These are phyloP conservation scores for Leptinotarsa defecta DNA, from an alignment of 1,140 invertebrate genomes.

Conservation along the genomic window DNA sequence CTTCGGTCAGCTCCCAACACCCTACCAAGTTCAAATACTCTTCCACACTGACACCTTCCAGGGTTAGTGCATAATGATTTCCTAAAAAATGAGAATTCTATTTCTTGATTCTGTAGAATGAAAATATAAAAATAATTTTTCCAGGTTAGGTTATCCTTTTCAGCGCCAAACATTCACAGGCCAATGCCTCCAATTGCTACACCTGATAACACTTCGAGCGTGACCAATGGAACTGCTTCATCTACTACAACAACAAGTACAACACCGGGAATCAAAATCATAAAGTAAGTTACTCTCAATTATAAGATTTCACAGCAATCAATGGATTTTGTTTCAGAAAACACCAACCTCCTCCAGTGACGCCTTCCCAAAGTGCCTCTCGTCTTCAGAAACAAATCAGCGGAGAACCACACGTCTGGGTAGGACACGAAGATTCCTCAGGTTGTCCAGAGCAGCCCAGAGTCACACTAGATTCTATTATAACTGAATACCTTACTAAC, in stretches of 20 bases:
- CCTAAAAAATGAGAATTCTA: not conserved
- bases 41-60: slow-evolving; percentile 53
- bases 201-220: not conserved
- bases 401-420: slow-evolving; percentile 47
- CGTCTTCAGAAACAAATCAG: slow-evolving; percentile 72
- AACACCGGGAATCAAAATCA: slow-evolving; percentile 45
- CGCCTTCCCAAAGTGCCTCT: slow-evolving; percentile 50
- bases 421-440: slow-evolving; percentile 45
- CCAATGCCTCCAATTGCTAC: slow-evolving; percentile 2
- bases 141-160: slow-evolving; percentile 39
- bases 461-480: slow-evolving; percentile 87
- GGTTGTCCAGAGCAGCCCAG: slow-evolving; percentile 53
- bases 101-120: no score
- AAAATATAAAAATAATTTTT: slow-evolving; percentile 8
- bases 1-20: slow-evolving; percentile 57
- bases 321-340: slow-evolving; percentile 35
- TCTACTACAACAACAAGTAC: slow-evolving; percentile 24
- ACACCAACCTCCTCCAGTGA: slow-evolving; percentile 31
- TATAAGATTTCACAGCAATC: not conserved
- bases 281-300: slow-evolving; percentile 41
- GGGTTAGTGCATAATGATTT: slow-evolving; percentile 47
- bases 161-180: slow-evolving; percentile 28
- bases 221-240: slow-evolving; percentile 24
- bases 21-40: slow-evolving; percentile 64
- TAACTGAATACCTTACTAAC: slow-evolving; percentile 94